Conservation (phyloP, 2,888 invertebrate species). For the Lottia gigantea region DNA sequence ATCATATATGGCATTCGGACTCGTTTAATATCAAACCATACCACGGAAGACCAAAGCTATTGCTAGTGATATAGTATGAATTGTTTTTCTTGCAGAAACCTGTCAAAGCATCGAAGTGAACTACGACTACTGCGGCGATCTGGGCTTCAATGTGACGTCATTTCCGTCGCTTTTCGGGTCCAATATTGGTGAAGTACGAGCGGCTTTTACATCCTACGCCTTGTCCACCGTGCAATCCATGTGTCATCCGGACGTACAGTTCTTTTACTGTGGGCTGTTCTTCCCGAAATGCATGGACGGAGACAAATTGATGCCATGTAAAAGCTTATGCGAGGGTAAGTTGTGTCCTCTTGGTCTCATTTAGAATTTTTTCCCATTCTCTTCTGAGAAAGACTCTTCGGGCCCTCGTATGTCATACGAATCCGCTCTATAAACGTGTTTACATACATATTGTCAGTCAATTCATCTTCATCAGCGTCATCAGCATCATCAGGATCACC, state of each 20-base stretch:
- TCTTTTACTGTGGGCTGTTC: conserved; percentile 43
- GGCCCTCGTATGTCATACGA: too few species aligned
- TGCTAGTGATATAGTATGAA: too few species aligned
- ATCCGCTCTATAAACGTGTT: too few species aligned
- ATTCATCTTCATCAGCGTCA: too few species aligned
- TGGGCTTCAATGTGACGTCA: conserved; percentile 34
- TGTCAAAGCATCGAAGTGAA: conserved; percentile 25
- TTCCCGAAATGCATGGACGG: conserved; percentile 47
- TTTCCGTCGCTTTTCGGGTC: conserved; percentile 41
- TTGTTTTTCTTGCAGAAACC: background rate
- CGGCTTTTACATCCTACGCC: conserved; percentile 30
- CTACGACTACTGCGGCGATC: conserved; percentile 30
- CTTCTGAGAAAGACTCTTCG: too few species aligned
- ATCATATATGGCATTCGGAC: too few species aligned
- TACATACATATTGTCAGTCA: too few species aligned
- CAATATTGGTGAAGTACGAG: conserved; percentile 21
- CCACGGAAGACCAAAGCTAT: too few species aligned
- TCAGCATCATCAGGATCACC: too few species aligned
- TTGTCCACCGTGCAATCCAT: conserved; percentile 15
- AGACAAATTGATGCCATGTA: conserved; percentile 38
- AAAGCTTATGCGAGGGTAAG: conserved; percentile 47
- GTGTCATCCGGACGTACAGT: conserved; percentile 34
- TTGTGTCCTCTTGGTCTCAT: background rate
- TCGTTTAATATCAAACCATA: too few species aligned
- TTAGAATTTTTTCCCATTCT: too few species aligned